A percentile compares a stretch with the other conserved stretches of the same genome.
Conservation (phyloP, 2,113 vertebrate species). For the Clarias gariepinus region DNA sequence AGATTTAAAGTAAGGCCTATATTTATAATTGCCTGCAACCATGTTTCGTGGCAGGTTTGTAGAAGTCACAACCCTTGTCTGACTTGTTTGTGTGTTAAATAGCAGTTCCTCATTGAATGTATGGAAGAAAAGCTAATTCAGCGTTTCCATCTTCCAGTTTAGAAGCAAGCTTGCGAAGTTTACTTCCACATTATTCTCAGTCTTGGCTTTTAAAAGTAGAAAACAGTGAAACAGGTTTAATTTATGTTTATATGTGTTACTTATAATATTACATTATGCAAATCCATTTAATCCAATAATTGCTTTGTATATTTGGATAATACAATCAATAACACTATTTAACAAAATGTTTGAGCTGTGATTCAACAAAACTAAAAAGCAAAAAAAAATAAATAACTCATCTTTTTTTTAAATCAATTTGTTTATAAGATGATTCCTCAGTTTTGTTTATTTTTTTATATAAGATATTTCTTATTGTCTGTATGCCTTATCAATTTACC, state of each 20-base stretch:
- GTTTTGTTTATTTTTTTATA: neutral
- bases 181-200: conserved; percentile 52
- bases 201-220: neutral
- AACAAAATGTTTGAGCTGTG: neutral
- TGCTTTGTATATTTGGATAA: neutral
- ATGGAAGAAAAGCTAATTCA: conserved; percentile 9
- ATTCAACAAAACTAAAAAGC: neutral
- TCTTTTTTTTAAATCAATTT: neutral
- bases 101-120: conserved; percentile 6
- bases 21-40: neutral
- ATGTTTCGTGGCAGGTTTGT: neutral
- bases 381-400: neutral
- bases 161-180: conserved; percentile 58
- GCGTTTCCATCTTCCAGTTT: neutral
- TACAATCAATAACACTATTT: neutral
- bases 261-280: neutral
- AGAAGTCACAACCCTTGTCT: neutral
- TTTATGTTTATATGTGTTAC: neutral
- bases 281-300: neutral
- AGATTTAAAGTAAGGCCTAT: too few relatives aligned
- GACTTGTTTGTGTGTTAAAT: neutral
- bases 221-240: neutral
- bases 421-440: neutral
- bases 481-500: neutral
- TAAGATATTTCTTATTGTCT: neutral